Base-by-base conservation (phyloP, 2,888 invertebrate genomes). In the Plutella xylostella region DNA sequence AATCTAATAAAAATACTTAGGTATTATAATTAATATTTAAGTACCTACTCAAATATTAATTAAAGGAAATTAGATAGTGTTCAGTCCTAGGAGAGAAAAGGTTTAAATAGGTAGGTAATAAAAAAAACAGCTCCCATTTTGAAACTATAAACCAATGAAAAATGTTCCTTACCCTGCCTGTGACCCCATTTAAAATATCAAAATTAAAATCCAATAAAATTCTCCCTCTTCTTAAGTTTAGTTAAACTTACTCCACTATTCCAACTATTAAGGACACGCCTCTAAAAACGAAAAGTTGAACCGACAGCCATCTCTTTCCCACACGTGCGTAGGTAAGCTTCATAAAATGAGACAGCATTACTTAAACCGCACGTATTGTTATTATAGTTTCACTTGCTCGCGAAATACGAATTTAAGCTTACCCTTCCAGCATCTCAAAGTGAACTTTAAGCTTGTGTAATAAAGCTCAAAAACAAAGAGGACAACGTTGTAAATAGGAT, bases 221-320 rank as follows among this genome's bases (percentile, higher is more conserved):
- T 67, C 62, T 64, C 74, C 71, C 79, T 72, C 74, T 78, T 76
- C 65, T 58, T 70, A 80, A 82, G 74, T 82, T 82, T 80, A 80
- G 79, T 68, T 62, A 68, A 82, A 80, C 72, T 80, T 74, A 62
- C 63, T 68, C 68, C 68, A 74, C 75, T 78, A 77, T 70, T 62
- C 63, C 56, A 75, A 79, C 77, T 79, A 79, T 75, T 67, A 59
- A 61, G 61, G 61, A 62, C 72, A 67, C 82, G 77, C 78, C 72
- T 60, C 54, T 53, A 54, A 45, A 50, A 49, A 53, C 55, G 63
- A 48, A 68, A 51, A 52, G 20, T 52, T 52, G 58, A 41, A 51
- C 25, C 31, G 68, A 59, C 52, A 54, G 2, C 51, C 47, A 43
- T 74, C 75, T 58, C 70, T 45, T 55, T 79, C 65, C 55, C 50